Evolutionary conservation across 2,888 invertebrate species (phyloP), one percentile per base, ranked within the genome.

Genomic region (Cantharis rustica): DNA sequence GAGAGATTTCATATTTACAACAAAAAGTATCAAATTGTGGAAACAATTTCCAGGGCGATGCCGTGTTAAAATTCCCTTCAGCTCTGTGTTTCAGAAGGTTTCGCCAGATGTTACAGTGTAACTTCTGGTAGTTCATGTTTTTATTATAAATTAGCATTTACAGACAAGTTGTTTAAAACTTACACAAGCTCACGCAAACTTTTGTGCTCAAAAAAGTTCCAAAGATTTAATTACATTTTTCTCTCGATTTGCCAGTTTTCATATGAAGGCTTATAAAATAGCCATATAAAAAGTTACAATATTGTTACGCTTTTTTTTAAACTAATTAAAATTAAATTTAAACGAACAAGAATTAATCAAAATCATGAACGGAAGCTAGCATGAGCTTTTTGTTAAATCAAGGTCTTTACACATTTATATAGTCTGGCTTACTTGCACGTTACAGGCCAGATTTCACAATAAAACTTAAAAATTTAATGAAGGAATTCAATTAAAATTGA

Each of bases 91-190:
- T 62, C n/a, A 23, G 62, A 62, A 61, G 62, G 16, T 66, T 72
- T 72, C 17, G 17, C 16, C 63, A 72, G 64, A 23, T 72, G 71
- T 66, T 72, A 15, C 71, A 13, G 71, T 63, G 64, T 71, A 23
- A 15, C 71, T 71, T 23, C 27, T 62, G 62, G 23, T 71, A 26
- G 20, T 71, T 62, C 63, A 31, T 64, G 71, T 64, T 72, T 72
- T 72, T 72, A 72, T 72, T 63, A 64, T 64, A 72, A 66, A 64
- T 66, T 72, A 16, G 27, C 64, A 66, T 72, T 72, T 62, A 66
- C 64, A 66, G 64, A 20, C 71, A 26, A 27, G 69, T 69, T 27
- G 64, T 17, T 13, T 15, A 16, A 31, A 72, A 31, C 64, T 72
- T 31, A 15, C 63, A 72, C 71, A 64, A 66, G 64, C 47, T 72